Evolutionary conservation across 2,797 vertebrate species (phyloP), one percentile per base, ranked within the genome.

Genomic region (Phrynocephalus guinanensis): DNA sequence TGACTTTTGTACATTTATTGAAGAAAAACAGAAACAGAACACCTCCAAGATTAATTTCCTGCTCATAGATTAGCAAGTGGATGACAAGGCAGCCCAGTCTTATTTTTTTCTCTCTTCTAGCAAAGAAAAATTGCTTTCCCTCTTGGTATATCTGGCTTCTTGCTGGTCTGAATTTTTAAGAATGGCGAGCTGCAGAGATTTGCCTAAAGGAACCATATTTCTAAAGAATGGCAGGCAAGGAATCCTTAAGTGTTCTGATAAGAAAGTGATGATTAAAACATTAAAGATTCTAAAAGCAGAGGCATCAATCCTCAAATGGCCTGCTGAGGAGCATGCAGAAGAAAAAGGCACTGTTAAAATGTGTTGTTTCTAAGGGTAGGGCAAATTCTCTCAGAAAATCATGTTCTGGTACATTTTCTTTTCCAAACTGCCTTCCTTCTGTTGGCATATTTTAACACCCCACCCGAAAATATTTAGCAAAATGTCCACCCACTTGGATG

Each of bases 31-130:
- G 26, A 60, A 72, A 67, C 0, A 5, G 24, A 82, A 90, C 89
- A 91, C 89, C 90, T 88, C 87, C 93, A 89, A 89, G 93, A 92
- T 92, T 90, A 93, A 88, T 0, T 1, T 93, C 86, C 87, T 88
- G 87, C 88, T 73, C 81, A 16, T 77, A 38, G 56, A 86, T 68
- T 56, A 85, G 71, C 67, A 89, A 80, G 76, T 85, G 28, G 24
- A 38, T 90, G 81, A 89, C 86, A 91, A 89, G 22, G 20, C 84
- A 79, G 77, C 2, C 0, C 8, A 82, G 77, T 18, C 79, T 89
- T 50, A 71, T 83, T 70, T 85, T 93, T 91, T 70, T 85, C 92
- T 91, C 79, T 86, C 66, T 85, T 91, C 84, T 86, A 81, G 82
- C 82, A 88, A 5, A 50, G 89, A 90, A 92, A 86, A 68, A 78